phyloP scores from a whole-genome alignment of 2,797 vertebrate species.

The Tamandua tetradactyla region DNA sequence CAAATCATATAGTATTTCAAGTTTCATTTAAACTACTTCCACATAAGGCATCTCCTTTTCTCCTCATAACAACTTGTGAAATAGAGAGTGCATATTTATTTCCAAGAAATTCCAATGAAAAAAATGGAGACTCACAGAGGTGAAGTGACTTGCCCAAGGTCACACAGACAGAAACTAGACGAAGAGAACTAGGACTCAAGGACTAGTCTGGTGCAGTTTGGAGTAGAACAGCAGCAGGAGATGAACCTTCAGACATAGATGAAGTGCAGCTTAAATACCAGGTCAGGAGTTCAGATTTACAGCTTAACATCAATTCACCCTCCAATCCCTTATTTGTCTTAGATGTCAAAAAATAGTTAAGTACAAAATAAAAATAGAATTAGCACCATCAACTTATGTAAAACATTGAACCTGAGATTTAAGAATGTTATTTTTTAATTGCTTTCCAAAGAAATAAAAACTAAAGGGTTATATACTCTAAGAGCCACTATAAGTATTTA shows the following conservation, averaged over 20 bases:
- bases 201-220: not conserved
- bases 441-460: not conserved
- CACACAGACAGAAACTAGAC: not conserved
- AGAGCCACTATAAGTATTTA: not conserved
- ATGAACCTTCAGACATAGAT: not conserved
- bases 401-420: not conserved
- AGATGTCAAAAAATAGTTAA: not conserved
- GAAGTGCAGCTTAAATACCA: not conserved
- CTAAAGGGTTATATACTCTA: not conserved
- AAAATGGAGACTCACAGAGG: not conserved
- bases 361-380: not conserved
- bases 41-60: not conserved
- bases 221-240: not conserved
- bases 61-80: not conserved
- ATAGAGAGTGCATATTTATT: not conserved
- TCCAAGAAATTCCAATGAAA: not conserved
- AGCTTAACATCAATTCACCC: not conserved
- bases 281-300: not conserved
- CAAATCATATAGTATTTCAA: not conserved
- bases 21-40: not conserved
- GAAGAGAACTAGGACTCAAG: not conserved
- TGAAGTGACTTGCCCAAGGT: not conserved
- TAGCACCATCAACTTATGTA: not conserved
- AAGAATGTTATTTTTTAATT: not conserved
- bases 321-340: not conserved